Evolutionary conservation across 1,140 invertebrate genomes (phyloP).

Genomic region (Halictus rubicundus): DNA sequence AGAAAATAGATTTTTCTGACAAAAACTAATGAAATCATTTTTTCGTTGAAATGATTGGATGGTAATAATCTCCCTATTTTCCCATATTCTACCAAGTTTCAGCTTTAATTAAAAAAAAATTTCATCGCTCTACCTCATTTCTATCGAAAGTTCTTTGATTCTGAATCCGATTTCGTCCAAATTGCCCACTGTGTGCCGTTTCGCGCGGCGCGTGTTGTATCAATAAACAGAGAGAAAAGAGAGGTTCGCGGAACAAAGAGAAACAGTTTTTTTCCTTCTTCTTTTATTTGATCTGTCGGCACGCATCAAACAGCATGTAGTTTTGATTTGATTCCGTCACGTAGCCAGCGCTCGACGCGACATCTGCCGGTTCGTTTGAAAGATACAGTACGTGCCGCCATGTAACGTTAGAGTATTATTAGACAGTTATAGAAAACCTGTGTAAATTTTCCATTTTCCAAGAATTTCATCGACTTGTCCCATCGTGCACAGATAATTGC

Average conservation of each 20-base stretch:
- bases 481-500: background rate
- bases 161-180: no score
- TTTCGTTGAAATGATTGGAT: no score
- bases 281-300: constrained; percentile 9
- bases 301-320: constrained; percentile 14
- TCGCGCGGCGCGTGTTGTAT: background rate
- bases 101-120: no score
- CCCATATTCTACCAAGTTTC: no score
- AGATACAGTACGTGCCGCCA: background rate
- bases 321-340: constrained; percentile 9
- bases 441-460: background rate
- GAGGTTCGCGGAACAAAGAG: background rate
- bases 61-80: no score
- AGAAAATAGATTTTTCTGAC: no score
- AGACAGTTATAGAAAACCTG: background rate
- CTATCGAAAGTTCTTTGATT: no score
- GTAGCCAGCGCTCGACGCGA: constrained; percentile 2
- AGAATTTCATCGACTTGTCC: background rate
- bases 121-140: no score
- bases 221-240: background rate
- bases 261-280: background rate
- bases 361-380: constrained; percentile 7
- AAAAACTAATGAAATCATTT: no score
- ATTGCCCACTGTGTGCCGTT: no score
- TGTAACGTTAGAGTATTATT: background rate